A percentile compares a stretch with the other conserved stretches of the same genome.
Evolutionary conservation across 2,888 invertebrate species (phyloP).

Genomic region (Phymatocera aterrima): DNA sequence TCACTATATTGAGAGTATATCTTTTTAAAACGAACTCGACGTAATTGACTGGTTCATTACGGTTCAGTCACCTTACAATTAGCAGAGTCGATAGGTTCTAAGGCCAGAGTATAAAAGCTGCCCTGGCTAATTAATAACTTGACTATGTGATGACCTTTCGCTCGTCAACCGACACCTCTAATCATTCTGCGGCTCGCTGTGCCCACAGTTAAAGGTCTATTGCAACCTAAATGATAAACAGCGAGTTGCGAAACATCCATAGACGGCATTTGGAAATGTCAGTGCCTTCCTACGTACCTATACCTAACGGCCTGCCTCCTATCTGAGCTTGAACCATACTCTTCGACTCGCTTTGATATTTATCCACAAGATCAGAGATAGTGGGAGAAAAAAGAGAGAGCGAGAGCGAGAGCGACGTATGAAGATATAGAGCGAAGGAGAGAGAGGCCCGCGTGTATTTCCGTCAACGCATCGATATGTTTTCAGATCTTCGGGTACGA

Average conservation of each 20-base stretch:
- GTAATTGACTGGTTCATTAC: conserved; percentile 1
- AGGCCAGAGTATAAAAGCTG: neutral
- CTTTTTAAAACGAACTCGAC: neutral
- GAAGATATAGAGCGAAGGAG: neutral
- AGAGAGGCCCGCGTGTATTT: conserved; percentile 40
- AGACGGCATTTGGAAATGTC: conserved; percentile 70
- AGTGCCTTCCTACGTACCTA: conserved; percentile 69
- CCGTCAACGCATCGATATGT: conserved; percentile 39
- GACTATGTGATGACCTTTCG: conserved; percentile 19
- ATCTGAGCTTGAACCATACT: conserved; percentile 37
- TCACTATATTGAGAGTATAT: neutral
- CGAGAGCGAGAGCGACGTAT: conserved; percentile 6
- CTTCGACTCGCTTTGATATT: conserved; percentile 18
- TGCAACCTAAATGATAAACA: conserved; percentile 62
- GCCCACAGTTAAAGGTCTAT: conserved; percentile 43
- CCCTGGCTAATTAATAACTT: conserved; percentile 19
- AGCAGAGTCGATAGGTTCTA: neutral
- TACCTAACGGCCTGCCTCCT: too few relatives aligned
- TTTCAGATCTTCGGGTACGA: conserved; percentile 17
- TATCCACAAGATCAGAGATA: conserved; percentile 24
- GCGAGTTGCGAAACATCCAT: conserved; percentile 58
- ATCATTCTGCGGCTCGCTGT: conserved; percentile 11
- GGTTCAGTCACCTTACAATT: conserved; percentile 12
- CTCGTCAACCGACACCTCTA: conserved; percentile 31
- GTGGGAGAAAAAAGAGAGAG: conserved; percentile 14